Evolutionary conservation across 2,113 vertebrate species (phyloP).

Genomic region (Alethe diademata): DNA sequence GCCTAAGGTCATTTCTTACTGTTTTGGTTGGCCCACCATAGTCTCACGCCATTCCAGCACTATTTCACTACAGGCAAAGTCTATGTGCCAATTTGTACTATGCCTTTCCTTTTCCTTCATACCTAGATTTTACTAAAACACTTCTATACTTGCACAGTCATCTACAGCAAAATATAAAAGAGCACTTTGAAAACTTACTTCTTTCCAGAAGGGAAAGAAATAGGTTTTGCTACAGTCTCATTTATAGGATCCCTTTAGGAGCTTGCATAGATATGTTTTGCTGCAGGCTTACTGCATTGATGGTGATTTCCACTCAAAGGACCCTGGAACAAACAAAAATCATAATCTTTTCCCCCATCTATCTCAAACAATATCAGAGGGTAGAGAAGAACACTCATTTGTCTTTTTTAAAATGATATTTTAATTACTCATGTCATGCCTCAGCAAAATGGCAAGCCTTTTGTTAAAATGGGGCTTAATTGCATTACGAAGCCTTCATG

Average conservation of each 20-base stretch:
- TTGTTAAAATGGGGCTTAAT: conserved; percentile 74
- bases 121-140: background rate
- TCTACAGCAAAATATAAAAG: background rate
- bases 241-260: background rate
- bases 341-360: background rate
- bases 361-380: conserved; percentile 22
- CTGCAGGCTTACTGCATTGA: background rate
- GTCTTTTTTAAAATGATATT: conserved; percentile 65
- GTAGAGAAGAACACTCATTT: conserved; percentile 48
- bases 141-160: background rate
- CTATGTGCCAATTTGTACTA: background rate
- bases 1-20: background rate
- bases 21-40: background rate
- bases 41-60: background rate
- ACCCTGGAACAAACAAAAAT: conserved; percentile 12
- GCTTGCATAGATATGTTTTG: background rate
- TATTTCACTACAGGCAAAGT: background rate
- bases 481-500: conserved; percentile 56
- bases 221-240: background rate
- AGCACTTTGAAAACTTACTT: background rate
- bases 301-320: background rate
- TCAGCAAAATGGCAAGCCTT: conserved; percentile 63
- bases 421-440: conserved; percentile 68
- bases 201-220: background rate
- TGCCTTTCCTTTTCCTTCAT: background rate